Base-by-base conservation (phyloP, 1,140 invertebrate genomes). In the Telenomus remus region DNA sequence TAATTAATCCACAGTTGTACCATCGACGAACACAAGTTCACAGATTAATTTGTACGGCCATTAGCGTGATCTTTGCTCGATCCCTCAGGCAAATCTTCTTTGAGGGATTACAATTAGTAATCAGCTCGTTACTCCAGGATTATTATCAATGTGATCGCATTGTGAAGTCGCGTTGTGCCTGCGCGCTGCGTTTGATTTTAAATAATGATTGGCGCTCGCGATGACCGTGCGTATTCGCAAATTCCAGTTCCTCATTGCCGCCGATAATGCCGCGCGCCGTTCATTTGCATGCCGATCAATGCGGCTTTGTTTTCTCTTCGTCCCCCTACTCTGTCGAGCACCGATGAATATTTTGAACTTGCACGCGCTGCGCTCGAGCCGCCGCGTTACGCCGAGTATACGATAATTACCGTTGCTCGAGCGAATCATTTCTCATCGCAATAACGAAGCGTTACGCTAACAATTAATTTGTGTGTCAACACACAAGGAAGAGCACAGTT, bases 231-330 rank as follows among this genome's bases (percentile, higher is more conserved):
- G 1, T 11, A 55, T 15, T 46, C 27, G 27, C 49, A 16, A 46
- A 43, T 49, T 53, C 49, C 43, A 4, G 16, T 16, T 16, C 50
- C 60, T 65, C 65, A 72, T 65, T 43, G 16, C 11, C 10, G 51
- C 15, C 56, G 33, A 48, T 54, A 60, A 72, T 65, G 12, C 60
- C 69, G 43, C 35, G 54, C 42, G 16, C n/a, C 47, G 33, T 44
- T 65, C 50, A 65, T 73, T 73, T 73, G 35, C 60, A 65, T 72
- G 49, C 60, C 35, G 60, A 72, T 72, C 69, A 59, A 65, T 59
- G 60, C 69, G 54, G 53, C 60, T 72, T 72, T 64, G 60, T 59
- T 59, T n/a, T 64, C 54, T 27, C 59, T 10, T 37, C 11, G 44
- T 34, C 43, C n/a, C 8, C 13, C 12, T 4, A 3, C 43, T 44